Evolutionary conservation across 37 sponge, comb jelly and placozoan genomes (phyloP), one percentile per base, ranked within the genome.

Genomic region (Agelas oroides): DNA sequence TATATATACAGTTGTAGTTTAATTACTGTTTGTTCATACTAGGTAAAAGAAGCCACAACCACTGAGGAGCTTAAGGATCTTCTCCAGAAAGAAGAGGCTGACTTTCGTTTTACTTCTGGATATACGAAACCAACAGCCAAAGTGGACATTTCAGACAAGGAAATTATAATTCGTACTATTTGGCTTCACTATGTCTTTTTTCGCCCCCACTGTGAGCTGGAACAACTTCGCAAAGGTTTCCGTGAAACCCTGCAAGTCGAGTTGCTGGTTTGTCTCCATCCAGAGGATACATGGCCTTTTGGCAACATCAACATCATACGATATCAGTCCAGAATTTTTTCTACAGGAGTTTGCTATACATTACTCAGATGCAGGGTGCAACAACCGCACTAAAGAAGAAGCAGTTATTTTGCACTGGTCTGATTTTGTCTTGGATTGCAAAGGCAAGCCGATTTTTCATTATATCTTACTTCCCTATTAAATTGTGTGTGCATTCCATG

Each of bases 151-250:
- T 17, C 6, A 15, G 79, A 78, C 21, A 78, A 64, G 11, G 41
- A 62, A 64, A 23, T 39, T 23, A 17, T 80, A 1, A 32, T 80
- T 16, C 41, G n/a, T 2, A 34, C 70, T 1, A 69, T 80, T 35
- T 80, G 81, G 70, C 81, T 80, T 1, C 81, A 80, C n/a, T 80
- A 32, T 69, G 71, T 69, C 2, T 69, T 70, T 33, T 80, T 80
- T 53, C 36, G 27, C 46, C 80, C 80, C 18, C 80, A 66, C 33
- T 68, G 69, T 53, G 81, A 67, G 30, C 36, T 80, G 13, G 58
- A 46, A 28, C 81, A 80, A 25, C 38, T 80, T 14, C 3, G 38
- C 16, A 80, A 70, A 68, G 81, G 81, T 17, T 13, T 80, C 18
- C 81, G 70, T 23, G 81, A 79, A 79, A 80, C 81, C 52, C 71